Conservation (phyloP, 2,888 invertebrate genomes). For the Steinernema scapterisci region DNA sequence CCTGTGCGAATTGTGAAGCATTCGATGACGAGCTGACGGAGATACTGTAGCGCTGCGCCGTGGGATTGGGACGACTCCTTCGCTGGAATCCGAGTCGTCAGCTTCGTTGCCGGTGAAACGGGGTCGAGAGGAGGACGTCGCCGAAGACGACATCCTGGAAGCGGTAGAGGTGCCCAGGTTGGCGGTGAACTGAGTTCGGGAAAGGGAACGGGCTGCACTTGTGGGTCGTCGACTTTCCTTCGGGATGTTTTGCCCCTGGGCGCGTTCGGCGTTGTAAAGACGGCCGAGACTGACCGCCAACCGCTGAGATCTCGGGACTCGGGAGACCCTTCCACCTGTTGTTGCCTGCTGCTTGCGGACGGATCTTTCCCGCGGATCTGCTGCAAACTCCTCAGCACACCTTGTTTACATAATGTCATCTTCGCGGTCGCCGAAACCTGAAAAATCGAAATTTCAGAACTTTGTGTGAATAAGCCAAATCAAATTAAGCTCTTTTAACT, state of each 20-base stretch:
- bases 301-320: too few relatives aligned
- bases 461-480: background rate
- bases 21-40: slow-evolving; percentile 37
- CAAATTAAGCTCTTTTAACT: too few relatives aligned
- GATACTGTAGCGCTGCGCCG: slow-evolving; percentile 40
- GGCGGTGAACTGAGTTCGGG: background rate
- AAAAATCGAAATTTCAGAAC: background rate
- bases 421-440: background rate
- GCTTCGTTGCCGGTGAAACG: slow-evolving; percentile 34
- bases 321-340: slow-evolving; percentile 7
- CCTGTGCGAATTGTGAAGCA: slow-evolving; percentile 34
- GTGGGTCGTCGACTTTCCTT: too few relatives aligned
- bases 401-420: slow-evolving; percentile 14
- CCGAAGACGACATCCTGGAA: slow-evolving; percentile 16
- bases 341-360: slow-evolving; percentile 5
- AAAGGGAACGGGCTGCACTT: background rate
- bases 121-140: slow-evolving; percentile 18
- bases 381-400: background rate
- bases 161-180: background rate
- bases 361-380: slow-evolving; percentile 1
- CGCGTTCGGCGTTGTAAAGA: slow-evolving; percentile 15
- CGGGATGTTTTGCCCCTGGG: slow-evolving; percentile 14
- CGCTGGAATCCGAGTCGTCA: slow-evolving; percentile 37
- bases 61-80: background rate
- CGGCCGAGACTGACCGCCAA: background rate